Percentiles rank a stretch among this genome's conserved stretches.
phyloP scores from a whole-genome alignment of 2,113 vertebrate genomes.

The Tragelaphus imberbis region DNA sequence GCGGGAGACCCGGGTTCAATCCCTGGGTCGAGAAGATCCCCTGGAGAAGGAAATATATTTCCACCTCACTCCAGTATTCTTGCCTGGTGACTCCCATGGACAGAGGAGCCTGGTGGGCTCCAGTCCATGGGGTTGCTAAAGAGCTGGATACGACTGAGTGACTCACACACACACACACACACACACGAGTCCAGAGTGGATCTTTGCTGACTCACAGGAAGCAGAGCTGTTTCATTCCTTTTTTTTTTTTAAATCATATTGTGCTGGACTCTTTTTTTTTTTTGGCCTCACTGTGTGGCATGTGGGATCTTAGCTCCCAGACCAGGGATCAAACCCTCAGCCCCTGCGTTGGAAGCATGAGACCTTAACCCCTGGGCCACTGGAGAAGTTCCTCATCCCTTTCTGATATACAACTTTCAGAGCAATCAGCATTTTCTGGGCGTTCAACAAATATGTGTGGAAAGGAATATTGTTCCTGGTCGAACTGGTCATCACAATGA shows the following conservation, averaged over 20 bases:
- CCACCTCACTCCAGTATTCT: not conserved
- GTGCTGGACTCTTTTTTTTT: not conserved
- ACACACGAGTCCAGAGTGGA: too few species aligned
- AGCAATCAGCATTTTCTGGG: not conserved
- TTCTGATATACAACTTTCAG: not conserved
- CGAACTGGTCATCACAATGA: not conserved
- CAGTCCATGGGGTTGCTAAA: not conserved
- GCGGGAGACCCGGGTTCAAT: not conserved
- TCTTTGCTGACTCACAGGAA: not conserved
- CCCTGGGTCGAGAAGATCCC: not conserved
- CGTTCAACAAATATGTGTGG: not conserved
- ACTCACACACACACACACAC: not conserved
- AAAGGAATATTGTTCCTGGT: not conserved
- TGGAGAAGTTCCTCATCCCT: not conserved
- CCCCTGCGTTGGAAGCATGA: not conserved
- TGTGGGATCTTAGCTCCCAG: not conserved
- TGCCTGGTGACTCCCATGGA: not conserved
- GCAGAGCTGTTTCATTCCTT: not conserved
- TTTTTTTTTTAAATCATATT: not conserved
- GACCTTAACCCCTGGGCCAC: not conserved
- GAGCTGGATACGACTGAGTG: not conserved
- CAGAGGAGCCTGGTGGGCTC: not conserved
- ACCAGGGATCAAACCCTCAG: not conserved
- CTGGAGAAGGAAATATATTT: not conserved
- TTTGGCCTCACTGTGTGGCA: not conserved